A percentile compares a stretch with the other conserved stretches of the same genome.
Evolutionary conservation across 2,888 invertebrate species (phyloP).

Genomic region (Phragmatobia fuliginosa): DNA sequence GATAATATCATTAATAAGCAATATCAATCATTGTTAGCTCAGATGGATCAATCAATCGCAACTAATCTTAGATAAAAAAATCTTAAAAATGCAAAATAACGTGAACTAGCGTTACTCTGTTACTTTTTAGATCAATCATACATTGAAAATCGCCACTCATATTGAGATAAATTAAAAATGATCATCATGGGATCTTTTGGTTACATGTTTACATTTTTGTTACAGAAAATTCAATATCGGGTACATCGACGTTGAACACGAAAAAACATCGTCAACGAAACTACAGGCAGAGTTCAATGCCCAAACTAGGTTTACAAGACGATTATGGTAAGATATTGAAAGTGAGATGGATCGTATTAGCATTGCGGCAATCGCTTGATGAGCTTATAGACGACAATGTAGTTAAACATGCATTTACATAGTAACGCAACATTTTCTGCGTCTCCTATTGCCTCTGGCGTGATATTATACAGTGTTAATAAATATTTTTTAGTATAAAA

Average conservation of each 20-base stretch:
- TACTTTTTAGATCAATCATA: not conserved
- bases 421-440: too few species aligned
- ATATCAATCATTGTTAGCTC: not conserved
- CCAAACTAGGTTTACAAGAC: constrained; percentile 81
- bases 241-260: constrained; percentile 79
- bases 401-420: too few species aligned
- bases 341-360: constrained; percentile 32
- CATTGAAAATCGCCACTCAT: too few species aligned
- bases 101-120: too few species aligned
- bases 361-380: constrained; percentile 32
- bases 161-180: not conserved
- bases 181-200: not conserved
- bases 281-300: constrained; percentile 84
- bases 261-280: constrained; percentile 81
- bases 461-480: too few species aligned
- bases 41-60: not conserved
- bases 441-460: too few species aligned
- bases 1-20: not conserved
- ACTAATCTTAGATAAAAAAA: not conserved
- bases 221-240: constrained; percentile 83
- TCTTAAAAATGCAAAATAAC: too few species aligned
- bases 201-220: constrained; percentile 48
- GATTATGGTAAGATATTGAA: constrained; percentile 75
- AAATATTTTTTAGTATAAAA: too few species aligned
- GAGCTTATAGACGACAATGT: constrained; percentile 10